phyloP scores from a whole-genome alignment of 2,113 vertebrate species.

The Pagrus major region DNA sequence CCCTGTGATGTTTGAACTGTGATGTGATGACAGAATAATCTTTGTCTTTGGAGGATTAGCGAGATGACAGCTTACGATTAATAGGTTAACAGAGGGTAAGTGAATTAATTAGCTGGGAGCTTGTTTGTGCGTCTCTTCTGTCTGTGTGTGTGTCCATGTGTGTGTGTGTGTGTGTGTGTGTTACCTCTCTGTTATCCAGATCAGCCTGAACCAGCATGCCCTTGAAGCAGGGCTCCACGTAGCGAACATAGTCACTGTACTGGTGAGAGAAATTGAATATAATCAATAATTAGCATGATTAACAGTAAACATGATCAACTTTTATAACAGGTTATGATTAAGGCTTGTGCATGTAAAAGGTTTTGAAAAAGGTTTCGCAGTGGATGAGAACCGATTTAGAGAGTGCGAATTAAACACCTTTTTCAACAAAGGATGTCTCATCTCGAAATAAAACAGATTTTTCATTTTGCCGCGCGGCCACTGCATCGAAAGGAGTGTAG shows the following conservation, averaged over 20 bases:
- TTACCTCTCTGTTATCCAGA: conserved; percentile 96
- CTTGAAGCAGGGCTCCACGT: conserved; percentile 96
- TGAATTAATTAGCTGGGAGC: conserved; percentile 58
- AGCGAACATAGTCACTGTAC: conserved; percentile 96
- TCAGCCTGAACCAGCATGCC: conserved; percentile 95
- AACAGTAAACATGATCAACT: conserved; percentile 1
- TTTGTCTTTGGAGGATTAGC: conserved; percentile 39
- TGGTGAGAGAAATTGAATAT: conserved; percentile 67
- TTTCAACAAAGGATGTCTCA: not conserved
- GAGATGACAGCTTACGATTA: conserved; percentile 33
- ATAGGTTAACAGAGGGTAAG: conserved; percentile 49
- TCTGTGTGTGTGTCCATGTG: conserved; percentile 44
- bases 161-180: conserved; percentile 52
- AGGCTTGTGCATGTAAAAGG: too few species aligned
- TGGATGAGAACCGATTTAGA: too few species aligned
- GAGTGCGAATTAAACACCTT: not conserved
- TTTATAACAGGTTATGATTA: not conserved
- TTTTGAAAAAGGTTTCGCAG: not conserved
- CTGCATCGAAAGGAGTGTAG: conserved; percentile 8
- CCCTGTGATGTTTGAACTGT: conserved; percentile 31
- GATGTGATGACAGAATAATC: conserved; percentile 34
- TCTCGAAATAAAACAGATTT: not conserved
- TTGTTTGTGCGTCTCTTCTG: too few species aligned
- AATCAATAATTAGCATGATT: not conserved
- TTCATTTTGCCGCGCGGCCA: conserved; percentile 16